Evolutionary conservation across 2,888 invertebrate species (phyloP).

Genomic region (Reticulitermes lucifugus): DNA sequence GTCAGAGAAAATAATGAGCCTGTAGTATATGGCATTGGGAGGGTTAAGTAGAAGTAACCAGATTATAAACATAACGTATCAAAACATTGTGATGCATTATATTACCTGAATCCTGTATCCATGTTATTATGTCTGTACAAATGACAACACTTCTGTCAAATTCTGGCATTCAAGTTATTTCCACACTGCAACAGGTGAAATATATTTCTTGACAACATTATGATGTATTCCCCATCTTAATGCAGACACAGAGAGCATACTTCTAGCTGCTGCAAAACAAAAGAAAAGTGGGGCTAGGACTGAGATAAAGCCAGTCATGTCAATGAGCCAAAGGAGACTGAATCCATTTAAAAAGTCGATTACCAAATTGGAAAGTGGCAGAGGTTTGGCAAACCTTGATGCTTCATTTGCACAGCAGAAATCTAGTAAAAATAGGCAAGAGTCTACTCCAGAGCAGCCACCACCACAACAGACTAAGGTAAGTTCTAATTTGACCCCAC

Average conservation of each 20-base stretch:
- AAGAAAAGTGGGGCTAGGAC: conserved; percentile 62
- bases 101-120: too few relatives aligned
- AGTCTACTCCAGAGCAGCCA: conserved; percentile 15
- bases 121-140: too few relatives aligned
- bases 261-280: conserved; percentile 59
- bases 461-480: conserved; percentile 9
- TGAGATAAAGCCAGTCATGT: conserved; percentile 8
- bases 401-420: conserved; percentile 7
- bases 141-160: too few relatives aligned
- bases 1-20: too few relatives aligned
- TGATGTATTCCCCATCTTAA: background rate
- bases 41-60: too few relatives aligned
- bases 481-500: background rate
- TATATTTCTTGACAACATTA: background rate
- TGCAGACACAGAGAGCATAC: conserved; percentile 39
- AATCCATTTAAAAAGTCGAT: conserved; percentile 69
- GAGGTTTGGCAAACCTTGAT: conserved; percentile 35
- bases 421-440: conserved; percentile 1
- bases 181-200: background rate
- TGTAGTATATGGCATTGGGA: too few relatives aligned
- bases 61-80: too few relatives aligned
- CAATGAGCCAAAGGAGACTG: conserved; percentile 54
- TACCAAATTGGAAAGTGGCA: conserved; percentile 58
- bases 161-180: too few relatives aligned
- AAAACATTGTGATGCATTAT: too few relatives aligned